Base-by-base conservation (phyloP, 2,113 vertebrate species). In the Oryzias curvinotus region DNA sequence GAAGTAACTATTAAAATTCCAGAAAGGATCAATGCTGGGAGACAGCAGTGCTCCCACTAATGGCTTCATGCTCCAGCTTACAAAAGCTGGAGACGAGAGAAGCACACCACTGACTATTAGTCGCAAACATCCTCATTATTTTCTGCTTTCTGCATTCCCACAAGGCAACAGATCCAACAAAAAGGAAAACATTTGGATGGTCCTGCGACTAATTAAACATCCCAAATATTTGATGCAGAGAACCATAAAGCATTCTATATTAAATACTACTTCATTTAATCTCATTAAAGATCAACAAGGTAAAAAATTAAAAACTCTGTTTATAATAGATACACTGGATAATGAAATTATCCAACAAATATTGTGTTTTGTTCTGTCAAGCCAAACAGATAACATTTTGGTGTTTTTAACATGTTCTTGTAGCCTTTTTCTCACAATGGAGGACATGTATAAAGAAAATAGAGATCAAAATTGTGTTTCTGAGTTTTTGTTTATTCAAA, bases 41-140 rank as follows among this genome's bases (percentile, higher is more conserved):
- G 23, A 30, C 36, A 36, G 10, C 10, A 17, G 21, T 23, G 21
- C 2, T 47, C 60, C 25, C 12, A 21, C 17, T 52, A 58, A 62
- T 68, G 47, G 52, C 51, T 78, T 68, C 15, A n/a, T 59, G 18
- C 65, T 71, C 46, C 8, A 43, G 16, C 15, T 51, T 41, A 44
- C 10, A 58, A 14, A 42, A 13, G 23, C 28, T 50, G 30, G 25
- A 21, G 52, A 62, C 13, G 44, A 45, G 23, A 28, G 19, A 30
- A 44, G n/a, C 7, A 23, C 5, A 43, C 54, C 28, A 26, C 28
- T 30, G 18, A 19, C 42, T 17, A 62, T 25, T 23, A 23, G 30
- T 41, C 30, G 19, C 18, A 10, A 54, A 42, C 47, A 14, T 52
- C 23, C 18, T 1, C 21, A 23, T n/a, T 45, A 26, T n/a, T 45